Evolutionary conservation across 2,888 invertebrate genomes (phyloP).

Genomic region (Cybosia mesomella): DNA sequence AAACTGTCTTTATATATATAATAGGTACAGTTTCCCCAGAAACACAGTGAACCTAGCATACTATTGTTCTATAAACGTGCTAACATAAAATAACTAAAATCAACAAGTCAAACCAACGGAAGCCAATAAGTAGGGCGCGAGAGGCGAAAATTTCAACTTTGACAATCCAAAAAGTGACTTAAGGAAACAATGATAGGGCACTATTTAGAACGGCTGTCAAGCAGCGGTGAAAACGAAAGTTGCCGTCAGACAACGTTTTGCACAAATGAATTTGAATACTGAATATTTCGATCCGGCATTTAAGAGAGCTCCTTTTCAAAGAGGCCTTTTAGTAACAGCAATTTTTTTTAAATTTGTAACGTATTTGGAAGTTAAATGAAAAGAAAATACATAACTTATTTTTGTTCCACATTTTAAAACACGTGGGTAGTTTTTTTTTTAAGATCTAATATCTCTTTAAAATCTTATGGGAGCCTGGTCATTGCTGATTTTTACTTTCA

Average conservation of each 20-base stretch:
- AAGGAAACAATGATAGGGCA: constrained; percentile 49
- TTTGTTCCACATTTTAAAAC: not conserved
- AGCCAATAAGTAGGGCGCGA: constrained; percentile 77
- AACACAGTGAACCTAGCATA: constrained; percentile 34
- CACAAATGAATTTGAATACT: constrained; percentile 84
- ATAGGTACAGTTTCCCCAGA: constrained; percentile 33
- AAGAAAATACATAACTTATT: not conserved
- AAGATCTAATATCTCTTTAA: not conserved
- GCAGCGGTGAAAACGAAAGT: constrained; percentile 82
- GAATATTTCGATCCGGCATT: constrained; percentile 63
- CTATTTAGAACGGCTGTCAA: constrained; percentile 40
- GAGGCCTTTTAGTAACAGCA: constrained; percentile 23
- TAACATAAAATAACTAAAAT: constrained; percentile 77
- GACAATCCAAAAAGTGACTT: constrained; percentile 55
- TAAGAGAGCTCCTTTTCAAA: constrained; percentile 48
- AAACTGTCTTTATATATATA: not conserved
- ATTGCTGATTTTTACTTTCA: not conserved
- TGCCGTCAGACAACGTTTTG: constrained; percentile 73
- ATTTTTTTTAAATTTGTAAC: not conserved
- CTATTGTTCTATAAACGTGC: constrained; percentile 62
- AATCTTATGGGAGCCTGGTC: not conserved
- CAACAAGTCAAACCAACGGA: constrained; percentile 77
- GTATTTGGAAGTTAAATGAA: not conserved
- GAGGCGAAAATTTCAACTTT: constrained; percentile 76
- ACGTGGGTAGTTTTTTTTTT: not conserved